Evolutionary conservation across 2,113 vertebrate species (phyloP), one percentile per base, ranked within the genome.

Genomic region (Heterochromis multidens): DNA sequence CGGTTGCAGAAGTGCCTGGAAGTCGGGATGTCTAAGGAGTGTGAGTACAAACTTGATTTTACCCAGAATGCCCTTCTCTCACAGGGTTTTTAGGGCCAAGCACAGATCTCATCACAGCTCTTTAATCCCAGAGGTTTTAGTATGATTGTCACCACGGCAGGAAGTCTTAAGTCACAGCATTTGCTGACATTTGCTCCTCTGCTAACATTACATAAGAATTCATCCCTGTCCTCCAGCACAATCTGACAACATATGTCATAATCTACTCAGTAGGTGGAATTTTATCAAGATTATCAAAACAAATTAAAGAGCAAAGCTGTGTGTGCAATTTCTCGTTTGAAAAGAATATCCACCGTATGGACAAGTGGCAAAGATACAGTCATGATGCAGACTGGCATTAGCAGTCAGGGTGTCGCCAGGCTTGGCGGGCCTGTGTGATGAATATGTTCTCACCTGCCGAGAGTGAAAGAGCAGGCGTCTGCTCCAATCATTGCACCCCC

Each of bases 21-120:
- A 96, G 98, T 99, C 25, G 98, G 98, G 61, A 99, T 99, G 98
- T 99, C 98, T 95, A 99, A 99, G 95, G 98, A 99, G 94, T 99
- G 98, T 99, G 93, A 98, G 98, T 98, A 94, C 27, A 65, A 27
- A 16, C 33, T 29, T 4, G 14, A 29, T 14, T 11, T 33, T 87
- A 70, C 40, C 77, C 86, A 85, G 43, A 85, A 74, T 67, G 23
- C 70, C 40, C 11, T 80, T 37, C 79, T 31, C 17, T 79, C 62
- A 29, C 21, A 19, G 33, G 19, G n/a, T 19, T 78, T 12, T 65
- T 8, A 8, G n/a, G 56, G 29, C 13, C 31, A 10, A 84, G 52
- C 63, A n/a, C 59, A 31, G 43, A 88, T 89, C 58, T 82, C 43
- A 77, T 82, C 61, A 13, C 35, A 21, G 78, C 29, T 61, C n/a